These are phyloP conservation scores for Brenthis hecate DNA, from an alignment of 2,888 invertebrate species.

Conservation along the genomic window DNA sequence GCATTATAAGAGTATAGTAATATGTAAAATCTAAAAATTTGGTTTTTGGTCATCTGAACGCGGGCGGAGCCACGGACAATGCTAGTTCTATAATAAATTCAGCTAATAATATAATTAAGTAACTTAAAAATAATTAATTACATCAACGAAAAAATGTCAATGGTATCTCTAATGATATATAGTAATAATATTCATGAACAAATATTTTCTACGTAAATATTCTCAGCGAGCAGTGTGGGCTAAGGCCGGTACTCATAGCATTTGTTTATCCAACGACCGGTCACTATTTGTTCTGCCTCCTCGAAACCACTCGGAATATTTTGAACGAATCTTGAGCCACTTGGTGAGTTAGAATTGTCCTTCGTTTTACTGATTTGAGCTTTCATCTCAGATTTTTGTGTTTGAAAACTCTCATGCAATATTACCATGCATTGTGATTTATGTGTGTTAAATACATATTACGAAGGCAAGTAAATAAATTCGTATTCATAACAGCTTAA, in stretches of 20 bases:
- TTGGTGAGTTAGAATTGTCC: constrained; percentile 17
- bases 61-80: no score
- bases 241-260: constrained; percentile 60
- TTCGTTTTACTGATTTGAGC: constrained; percentile 1
- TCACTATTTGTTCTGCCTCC: constrained; percentile 74
- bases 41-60: no score
- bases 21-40: no score
- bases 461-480: neutral
- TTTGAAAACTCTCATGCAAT: neutral
- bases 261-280: constrained; percentile 76
- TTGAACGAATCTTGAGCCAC: constrained; percentile 35
- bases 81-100: no score
- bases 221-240: constrained; percentile 61
- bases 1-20: no score
- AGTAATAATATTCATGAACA: constrained; percentile 71
- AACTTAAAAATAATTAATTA: constrained; percentile 1
- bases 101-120: neutral
- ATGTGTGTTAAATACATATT: neutral
- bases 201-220: constrained; percentile 70
- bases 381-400: constrained; percentile 2
- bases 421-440: neutral
- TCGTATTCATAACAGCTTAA: neutral
- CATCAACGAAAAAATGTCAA: constrained; percentile 22
- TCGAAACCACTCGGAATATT: constrained; percentile 75
- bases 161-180: constrained; percentile 38